A percentile compares a stretch with the other conserved stretches of the same genome.
phyloP scores from a whole-genome alignment of 1,140 invertebrate species.

The Rhynchophorus ferrugineus region DNA sequence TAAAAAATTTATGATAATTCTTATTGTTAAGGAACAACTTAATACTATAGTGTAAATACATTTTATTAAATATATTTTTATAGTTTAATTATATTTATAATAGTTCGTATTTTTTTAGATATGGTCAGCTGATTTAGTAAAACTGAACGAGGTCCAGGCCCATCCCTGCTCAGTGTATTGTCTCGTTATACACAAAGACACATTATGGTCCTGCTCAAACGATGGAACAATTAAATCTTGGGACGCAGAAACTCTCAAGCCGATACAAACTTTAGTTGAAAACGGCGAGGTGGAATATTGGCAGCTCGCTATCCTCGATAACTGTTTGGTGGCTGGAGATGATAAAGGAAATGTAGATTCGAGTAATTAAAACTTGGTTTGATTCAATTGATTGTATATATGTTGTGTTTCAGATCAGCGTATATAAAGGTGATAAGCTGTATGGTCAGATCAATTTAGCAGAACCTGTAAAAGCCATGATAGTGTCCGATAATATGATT shows the following conservation, averaged over 20 bases:
- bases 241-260: conserved; percentile 36
- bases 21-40: too few relatives aligned
- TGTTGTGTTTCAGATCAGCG: conserved; percentile 35
- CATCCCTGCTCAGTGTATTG: conserved; percentile 43
- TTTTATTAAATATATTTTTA: too few relatives aligned
- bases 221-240: conserved; percentile 46
- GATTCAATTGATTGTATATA: not conserved
- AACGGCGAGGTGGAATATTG: conserved; percentile 37
- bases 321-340: conserved; percentile 42
- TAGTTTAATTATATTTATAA: too few relatives aligned
- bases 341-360: conserved; percentile 42
- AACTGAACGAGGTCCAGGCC: conserved; percentile 40
- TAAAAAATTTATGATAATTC: too few relatives aligned
- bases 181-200: conserved; percentile 37
- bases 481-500: conserved; percentile 37
- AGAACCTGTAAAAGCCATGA: conserved; percentile 43
- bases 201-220: conserved; percentile 45
- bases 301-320: conserved; percentile 35
- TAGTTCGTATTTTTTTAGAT: conserved; percentile 10
- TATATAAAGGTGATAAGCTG: conserved; percentile 39
- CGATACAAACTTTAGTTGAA: conserved; percentile 32
- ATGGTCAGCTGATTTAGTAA: conserved; percentile 42
- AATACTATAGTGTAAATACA: too few relatives aligned
- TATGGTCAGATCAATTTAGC: conserved; percentile 34
- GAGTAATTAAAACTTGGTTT: not conserved